phyloP scores from a whole-genome alignment of 23 tunicate species.

The Trididemnum nubilum region DNA sequence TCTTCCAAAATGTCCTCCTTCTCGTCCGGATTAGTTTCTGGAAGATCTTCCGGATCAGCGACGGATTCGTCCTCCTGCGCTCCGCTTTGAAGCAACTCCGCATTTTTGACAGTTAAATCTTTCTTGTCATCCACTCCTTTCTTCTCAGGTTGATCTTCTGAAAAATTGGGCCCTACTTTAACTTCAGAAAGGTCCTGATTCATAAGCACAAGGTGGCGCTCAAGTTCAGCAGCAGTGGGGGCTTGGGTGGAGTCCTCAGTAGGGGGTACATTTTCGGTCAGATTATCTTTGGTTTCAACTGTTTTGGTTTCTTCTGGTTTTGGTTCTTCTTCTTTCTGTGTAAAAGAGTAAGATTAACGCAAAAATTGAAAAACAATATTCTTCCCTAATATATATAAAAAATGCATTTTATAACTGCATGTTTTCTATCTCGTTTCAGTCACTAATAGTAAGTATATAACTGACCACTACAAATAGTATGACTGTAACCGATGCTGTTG shows the following conservation, averaged over 20 bases:
- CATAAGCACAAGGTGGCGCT: slow-evolving; percentile 56
- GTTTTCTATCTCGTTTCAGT: too few relatives aligned
- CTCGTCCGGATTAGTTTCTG: not conserved
- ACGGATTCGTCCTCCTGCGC: not conserved
- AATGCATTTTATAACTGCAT: too few relatives aligned
- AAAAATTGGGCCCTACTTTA: slow-evolving; percentile 64
- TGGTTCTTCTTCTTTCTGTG: not conserved
- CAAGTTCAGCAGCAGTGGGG: slow-evolving; percentile 64
- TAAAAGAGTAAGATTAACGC: too few relatives aligned
- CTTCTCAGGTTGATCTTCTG: slow-evolving; percentile 37
- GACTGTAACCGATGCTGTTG: too few relatives aligned
- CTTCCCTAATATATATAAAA: too few relatives aligned
- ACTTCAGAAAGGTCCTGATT: slow-evolving; percentile 70
- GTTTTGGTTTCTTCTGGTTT: not conserved
- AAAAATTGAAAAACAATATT: too few relatives aligned
- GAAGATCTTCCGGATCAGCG: not conserved
- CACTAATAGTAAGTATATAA: too few relatives aligned
- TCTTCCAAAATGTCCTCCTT: not conserved
- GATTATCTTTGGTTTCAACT: not conserved
- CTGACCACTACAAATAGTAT: too few relatives aligned
- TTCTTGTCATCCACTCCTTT: not conserved
- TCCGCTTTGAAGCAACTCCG: not conserved
- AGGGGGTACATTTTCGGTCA: not conserved
- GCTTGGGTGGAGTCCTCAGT: slow-evolving; percentile 2
- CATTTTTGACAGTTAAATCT: too few relatives aligned